Percentiles rank a stretch among this genome's conserved stretches.
Conservation (phyloP, 2,888 invertebrate genomes). For the Ferrisia virgata region DNA sequence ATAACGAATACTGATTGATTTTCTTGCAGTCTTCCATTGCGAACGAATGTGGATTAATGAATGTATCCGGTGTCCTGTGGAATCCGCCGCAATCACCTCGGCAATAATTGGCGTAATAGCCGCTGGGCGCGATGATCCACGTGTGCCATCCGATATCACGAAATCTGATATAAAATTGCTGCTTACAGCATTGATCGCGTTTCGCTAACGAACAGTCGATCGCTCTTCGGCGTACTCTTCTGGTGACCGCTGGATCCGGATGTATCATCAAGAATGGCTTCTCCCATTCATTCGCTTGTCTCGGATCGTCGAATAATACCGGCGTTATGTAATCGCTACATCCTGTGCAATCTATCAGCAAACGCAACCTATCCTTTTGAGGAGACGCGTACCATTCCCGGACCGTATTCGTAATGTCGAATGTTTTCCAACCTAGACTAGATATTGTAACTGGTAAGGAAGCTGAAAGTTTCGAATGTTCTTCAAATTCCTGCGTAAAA, state of each 20-base stretch:
- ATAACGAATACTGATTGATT: constrained; percentile 69
- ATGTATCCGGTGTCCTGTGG: constrained; percentile 75
- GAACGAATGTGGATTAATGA: constrained; percentile 84
- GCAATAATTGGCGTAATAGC: constrained; percentile 92
- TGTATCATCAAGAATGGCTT: constrained; percentile 80
- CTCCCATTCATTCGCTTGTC: constrained; percentile 59
- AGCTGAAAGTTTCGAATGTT: constrained; percentile 60
- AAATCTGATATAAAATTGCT: constrained; percentile 88
- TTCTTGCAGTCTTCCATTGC: constrained; percentile 81
- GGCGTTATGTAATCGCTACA: constrained; percentile 72
- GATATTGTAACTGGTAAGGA: constrained; percentile 62
- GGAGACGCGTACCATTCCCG: constrained; percentile 66
- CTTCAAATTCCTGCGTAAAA: constrained; percentile 58
- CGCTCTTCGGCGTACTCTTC: constrained; percentile 74
- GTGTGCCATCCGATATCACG: constrained; percentile 90
- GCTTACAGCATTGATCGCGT: constrained; percentile 78
- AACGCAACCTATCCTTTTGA: constrained; percentile 63
- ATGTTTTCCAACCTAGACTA: constrained; percentile 78
- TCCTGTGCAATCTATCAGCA: constrained; percentile 81
- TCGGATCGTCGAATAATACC: constrained; percentile 54
- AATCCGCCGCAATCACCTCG: constrained; percentile 79
- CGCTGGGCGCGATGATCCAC: constrained; percentile 87
- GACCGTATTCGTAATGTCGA: constrained; percentile 77
- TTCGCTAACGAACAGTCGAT: constrained; percentile 74
- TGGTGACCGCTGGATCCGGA: constrained; percentile 67